A percentile compares a stretch with the other conserved stretches of the same genome.
Evolutionary conservation across 2,113 vertebrate species (phyloP).

Genomic region (Bufo bufo): DNA sequence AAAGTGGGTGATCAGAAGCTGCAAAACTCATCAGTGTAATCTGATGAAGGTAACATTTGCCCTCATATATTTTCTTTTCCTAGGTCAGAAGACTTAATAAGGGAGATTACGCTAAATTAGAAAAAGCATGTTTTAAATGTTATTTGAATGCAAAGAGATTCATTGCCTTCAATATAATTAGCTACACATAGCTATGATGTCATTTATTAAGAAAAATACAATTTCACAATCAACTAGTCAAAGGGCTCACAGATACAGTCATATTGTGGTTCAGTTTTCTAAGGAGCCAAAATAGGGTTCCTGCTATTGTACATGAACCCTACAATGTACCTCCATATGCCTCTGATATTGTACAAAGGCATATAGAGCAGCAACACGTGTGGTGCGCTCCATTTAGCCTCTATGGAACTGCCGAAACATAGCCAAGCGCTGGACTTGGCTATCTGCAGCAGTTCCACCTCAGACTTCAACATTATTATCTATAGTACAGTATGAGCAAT

Average conservation of each 20-base stretch:
- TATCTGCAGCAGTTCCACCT: no score
- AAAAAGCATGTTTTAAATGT: not conserved
- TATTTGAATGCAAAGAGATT: not conserved
- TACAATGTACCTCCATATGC: no score
- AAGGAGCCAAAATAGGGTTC: not conserved
- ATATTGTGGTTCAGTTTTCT: not conserved
- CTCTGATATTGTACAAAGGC: no score
- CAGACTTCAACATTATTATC: not conserved
- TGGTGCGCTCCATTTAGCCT: no score
- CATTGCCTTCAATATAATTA: not conserved
- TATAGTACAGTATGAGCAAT: not conserved
- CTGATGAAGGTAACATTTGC: not conserved
- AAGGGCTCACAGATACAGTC: not conserved
- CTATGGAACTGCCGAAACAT: no score
- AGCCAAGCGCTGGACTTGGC: no score
- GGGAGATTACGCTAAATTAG: not conserved
- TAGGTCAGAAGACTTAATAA: conserved; percentile 18
- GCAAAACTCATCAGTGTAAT: not conserved
- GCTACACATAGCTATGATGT: not conserved
- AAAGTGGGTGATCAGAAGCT: not conserved
- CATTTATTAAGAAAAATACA: not conserved
- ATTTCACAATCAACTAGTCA: not conserved
- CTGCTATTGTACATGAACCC: not conserved
- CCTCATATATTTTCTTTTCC: not conserved
- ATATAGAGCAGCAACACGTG: no score